Conservation (phyloP, 2,113 vertebrate genomes). For the Misgurnus mizolepis region DNA sequence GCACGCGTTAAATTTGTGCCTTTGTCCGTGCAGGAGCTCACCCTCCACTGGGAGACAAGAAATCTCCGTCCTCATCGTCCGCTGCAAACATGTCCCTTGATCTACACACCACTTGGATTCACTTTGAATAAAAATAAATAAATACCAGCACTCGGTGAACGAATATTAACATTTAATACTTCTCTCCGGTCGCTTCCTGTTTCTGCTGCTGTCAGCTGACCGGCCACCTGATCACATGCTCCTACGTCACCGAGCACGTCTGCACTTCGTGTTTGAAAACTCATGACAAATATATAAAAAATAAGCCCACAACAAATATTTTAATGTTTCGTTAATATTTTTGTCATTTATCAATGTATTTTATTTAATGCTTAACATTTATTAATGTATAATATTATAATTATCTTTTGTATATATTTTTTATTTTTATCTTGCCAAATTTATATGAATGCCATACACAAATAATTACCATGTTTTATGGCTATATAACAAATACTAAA, state of each 20-base stretch:
- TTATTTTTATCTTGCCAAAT: too few relatives aligned
- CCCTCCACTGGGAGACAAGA: slow-evolving; percentile 87
- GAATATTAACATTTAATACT: slow-evolving; percentile 16
- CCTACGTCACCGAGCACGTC: neutral
- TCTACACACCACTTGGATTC: neutral
- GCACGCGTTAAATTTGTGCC: neutral
- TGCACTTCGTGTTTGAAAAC: neutral
- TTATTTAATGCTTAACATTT: neutral
- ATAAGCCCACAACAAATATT: too few relatives aligned
- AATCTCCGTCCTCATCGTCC: slow-evolving; percentile 89
- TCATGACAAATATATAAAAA: too few relatives aligned
- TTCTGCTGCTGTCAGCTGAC: slow-evolving; percentile 51
- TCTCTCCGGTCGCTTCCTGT: slow-evolving; percentile 42
- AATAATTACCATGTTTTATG: neutral
- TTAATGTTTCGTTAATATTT: neutral
- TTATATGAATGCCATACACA: too few relatives aligned
- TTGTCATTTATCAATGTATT: neutral
- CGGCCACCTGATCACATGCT: slow-evolving; percentile 32
- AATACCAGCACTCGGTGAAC: neutral
- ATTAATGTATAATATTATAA: too few relatives aligned
- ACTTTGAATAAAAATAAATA: neutral
- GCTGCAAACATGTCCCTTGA: slow-evolving; percentile 79
- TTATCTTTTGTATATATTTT: too few relatives aligned
- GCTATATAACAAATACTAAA: too few relatives aligned
- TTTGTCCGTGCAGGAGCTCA: slow-evolving; percentile 68